phyloP scores from a whole-genome alignment of 2,888 invertebrate species.

The Scrobipalpa costella region DNA sequence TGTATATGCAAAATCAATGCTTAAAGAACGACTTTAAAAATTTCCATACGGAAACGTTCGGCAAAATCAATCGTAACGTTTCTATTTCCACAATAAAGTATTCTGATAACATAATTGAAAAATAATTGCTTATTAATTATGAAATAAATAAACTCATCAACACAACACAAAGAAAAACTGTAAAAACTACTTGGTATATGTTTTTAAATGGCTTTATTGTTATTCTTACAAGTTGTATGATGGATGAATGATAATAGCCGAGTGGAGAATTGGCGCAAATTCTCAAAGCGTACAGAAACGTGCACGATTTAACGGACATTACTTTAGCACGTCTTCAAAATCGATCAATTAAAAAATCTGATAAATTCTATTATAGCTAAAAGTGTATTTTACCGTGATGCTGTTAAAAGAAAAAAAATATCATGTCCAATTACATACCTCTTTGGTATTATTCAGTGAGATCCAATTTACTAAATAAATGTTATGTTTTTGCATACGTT shows the following conservation, averaged over 20 bases:
- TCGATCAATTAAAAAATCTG: neutral
- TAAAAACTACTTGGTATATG: neutral
- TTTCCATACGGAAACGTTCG: neutral
- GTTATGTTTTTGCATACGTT: neutral
- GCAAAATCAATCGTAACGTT: neutral
- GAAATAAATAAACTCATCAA: neutral
- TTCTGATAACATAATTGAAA: neutral
- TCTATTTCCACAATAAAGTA: neutral
- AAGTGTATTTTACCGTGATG: no score
- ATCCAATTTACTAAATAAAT: neutral
- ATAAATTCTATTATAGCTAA: neutral
- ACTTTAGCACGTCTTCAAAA: neutral
- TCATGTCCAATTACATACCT: no score
- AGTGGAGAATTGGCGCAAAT: conserved; percentile 13
- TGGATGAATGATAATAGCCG: conserved; percentile 9
- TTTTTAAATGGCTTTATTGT: neutral
- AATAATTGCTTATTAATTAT: neutral
- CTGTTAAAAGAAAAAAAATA: no score
- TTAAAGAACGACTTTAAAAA: neutral
- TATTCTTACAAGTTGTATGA: neutral
- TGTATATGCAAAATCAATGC: neutral
- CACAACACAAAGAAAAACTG: neutral
- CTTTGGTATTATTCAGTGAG: neutral
- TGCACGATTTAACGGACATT: neutral
- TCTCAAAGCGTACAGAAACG: conserved; percentile 12